Conservation (phyloP, 1,140 invertebrate genomes). For the Chironomus striatipennis region DNA sequence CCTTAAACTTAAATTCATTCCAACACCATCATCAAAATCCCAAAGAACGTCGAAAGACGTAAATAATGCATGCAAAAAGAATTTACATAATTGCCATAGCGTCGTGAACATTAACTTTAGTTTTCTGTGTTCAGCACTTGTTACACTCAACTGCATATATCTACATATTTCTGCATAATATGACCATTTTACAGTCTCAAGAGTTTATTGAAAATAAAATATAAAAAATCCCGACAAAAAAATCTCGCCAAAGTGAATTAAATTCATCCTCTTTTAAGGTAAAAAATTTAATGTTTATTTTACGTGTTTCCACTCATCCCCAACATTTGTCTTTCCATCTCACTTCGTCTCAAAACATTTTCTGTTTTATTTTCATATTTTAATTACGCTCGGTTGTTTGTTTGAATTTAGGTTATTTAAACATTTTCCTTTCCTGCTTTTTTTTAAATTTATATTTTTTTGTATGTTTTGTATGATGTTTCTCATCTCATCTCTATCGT, state of each 20-base stretch:
- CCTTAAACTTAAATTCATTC: too few species aligned
- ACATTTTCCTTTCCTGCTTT: neutral
- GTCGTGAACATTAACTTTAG: neutral
- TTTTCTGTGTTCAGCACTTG: neutral
- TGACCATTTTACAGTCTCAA: neutral
- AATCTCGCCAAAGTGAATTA: neutral
- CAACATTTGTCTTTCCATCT: neutral
- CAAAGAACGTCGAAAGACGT: neutral
- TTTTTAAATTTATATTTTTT: neutral
- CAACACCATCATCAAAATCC: too few species aligned
- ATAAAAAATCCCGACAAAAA: neutral
- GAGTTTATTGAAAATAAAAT: too few species aligned
- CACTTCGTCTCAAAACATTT: neutral
- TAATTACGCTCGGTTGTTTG: neutral
- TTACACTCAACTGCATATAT: neutral
- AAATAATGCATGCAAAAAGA: neutral
- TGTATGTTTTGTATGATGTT: too few species aligned
- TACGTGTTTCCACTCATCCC: too few species aligned
- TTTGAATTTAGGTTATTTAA: conserved; percentile 15
- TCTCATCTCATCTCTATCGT: too few species aligned
- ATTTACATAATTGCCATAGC: neutral
- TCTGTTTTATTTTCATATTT: neutral
- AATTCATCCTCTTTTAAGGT: neutral
- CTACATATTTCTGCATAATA: neutral
- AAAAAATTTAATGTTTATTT: too few species aligned